Percentiles rank a stretch among this genome's conserved stretches.
Evolutionary conservation across 2,797 vertebrate species (phyloP).

Genomic region (Gymnoscopelus microlampas): DNA sequence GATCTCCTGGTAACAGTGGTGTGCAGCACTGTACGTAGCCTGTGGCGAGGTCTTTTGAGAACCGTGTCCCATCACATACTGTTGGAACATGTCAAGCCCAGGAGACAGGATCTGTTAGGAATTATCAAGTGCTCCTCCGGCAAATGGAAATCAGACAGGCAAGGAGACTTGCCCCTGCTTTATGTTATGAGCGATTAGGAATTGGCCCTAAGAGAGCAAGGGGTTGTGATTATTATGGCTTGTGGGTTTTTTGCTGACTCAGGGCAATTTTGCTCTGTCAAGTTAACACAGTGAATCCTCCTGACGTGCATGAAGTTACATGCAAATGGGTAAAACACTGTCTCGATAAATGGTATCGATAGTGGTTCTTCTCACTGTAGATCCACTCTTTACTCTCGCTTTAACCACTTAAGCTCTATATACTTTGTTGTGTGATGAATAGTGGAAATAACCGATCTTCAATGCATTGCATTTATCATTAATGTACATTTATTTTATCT

Average conservation of each 20-base stretch:
- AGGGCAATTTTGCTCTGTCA: slow-evolving; percentile 53
- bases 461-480: no score
- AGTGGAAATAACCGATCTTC: no score
- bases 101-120: slow-evolving; percentile 74
- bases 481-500: no score
- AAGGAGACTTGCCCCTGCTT: slow-evolving; percentile 63
- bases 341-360: slow-evolving; percentile 21
- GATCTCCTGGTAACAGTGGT: slow-evolving; percentile 71
- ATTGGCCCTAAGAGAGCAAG: slow-evolving; percentile 40
- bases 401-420: no score
- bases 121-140: slow-evolving; percentile 70
- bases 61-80: slow-evolving; percentile 67
- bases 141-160: slow-evolving; percentile 69
- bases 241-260: slow-evolving; percentile 49
- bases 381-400: no score
- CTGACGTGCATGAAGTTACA: slow-evolving; percentile 60
- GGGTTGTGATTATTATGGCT: slow-evolving; percentile 45
- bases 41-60: slow-evolving; percentile 68
- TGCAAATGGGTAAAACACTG: slow-evolving; percentile 43
- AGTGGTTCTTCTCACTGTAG: no score
- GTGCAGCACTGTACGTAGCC: slow-evolving; percentile 66
- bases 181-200: slow-evolving; percentile 52
- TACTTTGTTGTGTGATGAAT: no score
- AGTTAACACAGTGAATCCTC: slow-evolving; percentile 60
- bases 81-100: slow-evolving; percentile 75